Evolutionary conservation across 1,140 invertebrate genomes (phyloP), one percentile per base, ranked within the genome.

Genomic region (Venturia canescens): DNA sequence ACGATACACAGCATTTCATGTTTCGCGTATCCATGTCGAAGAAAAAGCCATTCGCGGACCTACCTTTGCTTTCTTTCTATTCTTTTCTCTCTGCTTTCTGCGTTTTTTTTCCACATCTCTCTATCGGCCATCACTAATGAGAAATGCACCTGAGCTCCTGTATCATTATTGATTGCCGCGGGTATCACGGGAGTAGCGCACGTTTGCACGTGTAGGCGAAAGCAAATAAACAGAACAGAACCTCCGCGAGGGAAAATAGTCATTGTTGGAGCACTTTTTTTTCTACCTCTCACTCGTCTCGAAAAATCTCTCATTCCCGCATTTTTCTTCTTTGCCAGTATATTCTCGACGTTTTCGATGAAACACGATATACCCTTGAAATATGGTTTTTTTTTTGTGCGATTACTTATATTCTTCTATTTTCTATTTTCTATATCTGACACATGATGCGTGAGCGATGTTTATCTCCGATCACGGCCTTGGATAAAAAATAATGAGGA

Each of bases 51-150:
- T 44, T 44, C 38, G 13, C 38, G 38, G 5, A 11, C 1, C 38
- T 44, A 44, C 38, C 38, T 11, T 44, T 5, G 38, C 7, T 18
- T 7, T 53, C 7, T 16, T 29, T 31, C 15, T 21, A 29, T 23
- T 44, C 75, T 21, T 44, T 34, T 44, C 34, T 66, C 13, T 38
- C 44, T 77, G 60, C 66, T 77, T 15, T 34, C 4, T 15, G 1
- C 1, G 5, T 44, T 63, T 77, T 26, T 23, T 26, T 34, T 21
- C 21, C 57, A 44, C 75, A 34, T 34, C 15, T 44, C 21, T 21
- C 15, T 63, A 79, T 84, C 76, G 23, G 21, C 66, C 53, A 79
- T 27, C 38, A 29, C 76, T 83, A 77, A 83, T 84, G 79, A 83
- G 78, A 84, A 83, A 83, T 81, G 72, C 38, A 44, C 57, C 75